These are phyloP conservation scores for Chelonoidis abingdonii DNA, from an alignment of 2,113 vertebrate genomes.

Conservation along the genomic window DNA sequence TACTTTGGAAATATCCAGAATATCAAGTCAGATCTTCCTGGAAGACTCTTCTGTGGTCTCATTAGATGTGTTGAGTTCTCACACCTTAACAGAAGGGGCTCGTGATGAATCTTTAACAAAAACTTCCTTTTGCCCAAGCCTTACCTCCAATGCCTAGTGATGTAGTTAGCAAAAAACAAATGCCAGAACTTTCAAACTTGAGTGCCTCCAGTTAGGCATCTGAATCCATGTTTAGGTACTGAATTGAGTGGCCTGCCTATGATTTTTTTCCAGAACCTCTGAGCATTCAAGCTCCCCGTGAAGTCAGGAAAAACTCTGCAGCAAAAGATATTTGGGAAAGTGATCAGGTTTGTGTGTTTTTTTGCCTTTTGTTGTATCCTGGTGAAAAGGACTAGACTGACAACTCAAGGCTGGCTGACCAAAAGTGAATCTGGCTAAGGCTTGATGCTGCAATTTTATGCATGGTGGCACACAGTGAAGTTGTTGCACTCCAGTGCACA, in stretches of 20 bases:
- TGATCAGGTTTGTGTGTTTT: background rate
- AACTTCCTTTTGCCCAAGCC: background rate
- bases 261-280: background rate
- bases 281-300: background rate
- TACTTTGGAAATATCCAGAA: background rate
- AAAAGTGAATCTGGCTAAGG: background rate
- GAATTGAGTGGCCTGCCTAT: background rate
- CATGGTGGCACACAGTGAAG: background rate
- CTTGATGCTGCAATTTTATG: background rate
- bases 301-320: background rate
- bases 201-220: background rate
- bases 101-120: background rate
- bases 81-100: background rate
- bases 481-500: background rate
- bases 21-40: background rate
- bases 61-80: background rate
- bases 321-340: background rate
- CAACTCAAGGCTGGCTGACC: background rate
- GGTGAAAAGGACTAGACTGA: background rate
- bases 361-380: background rate
- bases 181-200: background rate
- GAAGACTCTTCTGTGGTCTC: background rate
- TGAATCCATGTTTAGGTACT: background rate
- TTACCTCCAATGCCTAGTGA: background rate
- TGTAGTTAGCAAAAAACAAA: background rate